These are phyloP conservation scores for Siphonodentalium dalli DNA, from an alignment of 2,888 invertebrate species.

Conservation along the genomic window DNA sequence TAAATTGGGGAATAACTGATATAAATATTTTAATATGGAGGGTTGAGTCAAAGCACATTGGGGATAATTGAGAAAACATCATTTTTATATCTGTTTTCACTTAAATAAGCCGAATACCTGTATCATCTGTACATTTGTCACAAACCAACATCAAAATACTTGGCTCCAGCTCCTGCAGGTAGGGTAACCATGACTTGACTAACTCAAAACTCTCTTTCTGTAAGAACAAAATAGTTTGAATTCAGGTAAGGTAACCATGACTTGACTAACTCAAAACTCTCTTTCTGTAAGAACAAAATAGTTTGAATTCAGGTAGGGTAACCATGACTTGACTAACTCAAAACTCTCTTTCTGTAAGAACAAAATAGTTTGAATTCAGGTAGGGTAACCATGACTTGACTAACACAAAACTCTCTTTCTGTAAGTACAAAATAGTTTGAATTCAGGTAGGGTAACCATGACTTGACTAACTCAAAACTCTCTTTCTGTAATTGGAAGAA, in stretches of 20 bases:
- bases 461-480: slow-evolving; percentile 64
- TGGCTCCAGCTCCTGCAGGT: slow-evolving; percentile 67
- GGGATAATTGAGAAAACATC: not conserved
- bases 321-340: slow-evolving; percentile 66
- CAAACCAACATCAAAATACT: slow-evolving; percentile 72
- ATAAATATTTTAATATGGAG: too few relatives aligned
- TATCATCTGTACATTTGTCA: slow-evolving; percentile 59
- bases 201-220: slow-evolving; percentile 64
- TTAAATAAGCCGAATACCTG: too few relatives aligned
- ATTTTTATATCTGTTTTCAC: slow-evolving; percentile 1
- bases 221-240: slow-evolving; percentile 23
- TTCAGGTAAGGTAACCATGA: slow-evolving; percentile 67
- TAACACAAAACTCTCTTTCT: slow-evolving; percentile 64
- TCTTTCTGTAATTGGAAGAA: slow-evolving; percentile 54
- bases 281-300: slow-evolving; percentile 52
- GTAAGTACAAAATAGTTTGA: slow-evolving; percentile 27
- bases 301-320: slow-evolving; percentile 62
- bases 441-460: slow-evolving; percentile 67
- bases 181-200: slow-evolving; percentile 67
- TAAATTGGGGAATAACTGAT: too few relatives aligned
- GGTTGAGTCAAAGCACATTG: too few relatives aligned
- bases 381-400: slow-evolving; percentile 67
- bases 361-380: slow-evolving; percentile 44
- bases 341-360: slow-evolving; percentile 64
- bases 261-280: slow-evolving; percentile 64